Evolutionary conservation across 2,888 invertebrate species (phyloP), one percentile per base, ranked within the genome.

Genomic region (Tetragonula carbonaria): DNA sequence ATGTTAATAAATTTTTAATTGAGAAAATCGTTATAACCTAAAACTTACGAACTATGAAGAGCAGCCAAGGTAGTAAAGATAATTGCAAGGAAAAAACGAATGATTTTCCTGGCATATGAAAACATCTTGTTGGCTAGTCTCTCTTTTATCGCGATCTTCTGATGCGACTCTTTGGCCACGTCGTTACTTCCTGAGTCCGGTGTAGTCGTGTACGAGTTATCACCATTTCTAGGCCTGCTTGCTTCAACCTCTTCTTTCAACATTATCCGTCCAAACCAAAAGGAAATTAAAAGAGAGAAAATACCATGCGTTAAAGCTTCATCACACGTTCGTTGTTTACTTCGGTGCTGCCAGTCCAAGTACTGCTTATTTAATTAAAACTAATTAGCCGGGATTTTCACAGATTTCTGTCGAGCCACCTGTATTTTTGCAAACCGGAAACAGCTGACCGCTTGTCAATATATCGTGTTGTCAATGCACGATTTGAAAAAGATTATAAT

Each of bases 1-100:
- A 57, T 53, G 23, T 53, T 51, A 55, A 68, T 75, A 51, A 84
- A 82, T 62, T 75, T 70, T 55, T 76, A 79, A 67, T 14, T 55
- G 23, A 51, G 28, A 53, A 21, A 70, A 73, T 59, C 6, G 63
- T 74, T 83, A 89, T 88, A 87, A 91, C 90, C 88, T 90, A 83
- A 81, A 85, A 95, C 96, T 96, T 95, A 97, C 97, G 96, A 95
- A 92, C 96, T 97, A 89, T 97, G 96, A 71, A 97, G 95, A 68
- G 97, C 96, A 88, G 97, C 97, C 91, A 97, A 96, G 18, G 96
- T 96, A 5, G 96, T 96, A 81, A 97, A 95, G 79, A 96, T 95
- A 77, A 97, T 94, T 77, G 96, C 96, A 86, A 96, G 94, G 91
- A 96, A 95, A 91, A 97, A 96, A 86, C 96, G 95, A 88, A 96